These are phyloP conservation scores for Mirza zaza DNA, from an alignment of 2,113 vertebrate species.

Conservation along the genomic window DNA sequence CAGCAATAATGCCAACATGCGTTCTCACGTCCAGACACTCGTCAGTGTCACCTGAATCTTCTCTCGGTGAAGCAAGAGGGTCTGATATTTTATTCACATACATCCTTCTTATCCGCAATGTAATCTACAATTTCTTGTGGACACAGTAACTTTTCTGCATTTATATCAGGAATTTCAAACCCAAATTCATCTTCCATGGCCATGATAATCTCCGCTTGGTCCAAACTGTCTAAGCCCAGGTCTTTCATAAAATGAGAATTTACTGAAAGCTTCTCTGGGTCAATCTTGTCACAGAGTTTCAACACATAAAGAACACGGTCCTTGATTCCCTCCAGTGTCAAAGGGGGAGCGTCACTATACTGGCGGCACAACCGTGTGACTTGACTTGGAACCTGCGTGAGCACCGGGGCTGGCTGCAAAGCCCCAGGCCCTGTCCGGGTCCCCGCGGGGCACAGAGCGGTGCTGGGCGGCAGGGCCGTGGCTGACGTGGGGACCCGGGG, in stretches of 20 bases:
- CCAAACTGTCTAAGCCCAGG: constrained; percentile 96
- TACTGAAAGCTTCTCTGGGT: constrained; percentile 85
- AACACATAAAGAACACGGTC: too few species aligned
- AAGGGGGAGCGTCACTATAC: too few species aligned
- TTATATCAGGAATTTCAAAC: constrained; percentile 96
- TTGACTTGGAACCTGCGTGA: constrained; percentile 60
- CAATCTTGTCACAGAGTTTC: too few species aligned
- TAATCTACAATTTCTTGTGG: constrained; percentile 96
- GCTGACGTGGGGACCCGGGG: constrained; percentile 31
- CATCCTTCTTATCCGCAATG: constrained; percentile 96
- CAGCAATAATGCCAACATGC: background rate
- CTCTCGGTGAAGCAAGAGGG: background rate
- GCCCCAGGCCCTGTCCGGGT: background rate
- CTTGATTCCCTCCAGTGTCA: too few species aligned
- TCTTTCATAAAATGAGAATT: constrained; percentile 97
- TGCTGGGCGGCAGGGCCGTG: background rate
- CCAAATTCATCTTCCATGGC: constrained; percentile 99
- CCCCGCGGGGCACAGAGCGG: background rate
- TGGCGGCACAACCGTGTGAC: too few species aligned
- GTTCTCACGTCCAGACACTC: background rate
- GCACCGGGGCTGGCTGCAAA: background rate
- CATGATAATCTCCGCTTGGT: constrained; percentile 99
- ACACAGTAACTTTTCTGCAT: constrained; percentile 96
- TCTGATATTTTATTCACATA: constrained; percentile 89
- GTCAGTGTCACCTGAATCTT: constrained; percentile 13